These are phyloP conservation scores for Tetramorium bicarinatum DNA, from an alignment of 2,888 invertebrate genomes.

Conservation along the genomic window DNA sequence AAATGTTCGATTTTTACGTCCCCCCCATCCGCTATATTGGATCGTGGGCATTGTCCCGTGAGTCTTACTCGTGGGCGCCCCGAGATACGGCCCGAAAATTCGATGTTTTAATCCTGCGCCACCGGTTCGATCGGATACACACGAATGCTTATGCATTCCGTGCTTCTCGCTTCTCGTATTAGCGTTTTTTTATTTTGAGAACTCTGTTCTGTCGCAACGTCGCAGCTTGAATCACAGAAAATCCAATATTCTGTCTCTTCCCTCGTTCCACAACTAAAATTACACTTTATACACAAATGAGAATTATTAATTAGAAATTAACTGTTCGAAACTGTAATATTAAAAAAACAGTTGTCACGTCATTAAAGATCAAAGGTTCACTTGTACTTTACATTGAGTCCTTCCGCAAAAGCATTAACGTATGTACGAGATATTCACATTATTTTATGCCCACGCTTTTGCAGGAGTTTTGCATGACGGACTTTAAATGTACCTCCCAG, in stretches of 20 bases:
- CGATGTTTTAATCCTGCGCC: conserved; percentile 15
- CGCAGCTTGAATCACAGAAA: background rate
- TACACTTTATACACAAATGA: background rate
- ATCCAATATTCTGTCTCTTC: background rate
- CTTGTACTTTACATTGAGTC: background rate
- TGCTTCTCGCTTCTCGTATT: background rate
- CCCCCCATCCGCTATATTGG: conserved; percentile 11
- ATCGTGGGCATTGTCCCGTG: conserved; percentile 46
- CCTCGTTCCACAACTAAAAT: background rate
- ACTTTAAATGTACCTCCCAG: background rate
- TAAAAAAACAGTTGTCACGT: background rate
- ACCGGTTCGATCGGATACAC: background rate
- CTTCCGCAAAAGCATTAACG: background rate
- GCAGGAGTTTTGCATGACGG: conserved; percentile 1
- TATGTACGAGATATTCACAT: background rate
- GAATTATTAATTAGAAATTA: conserved; percentile 37
- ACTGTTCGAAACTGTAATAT: background rate
- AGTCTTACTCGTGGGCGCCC: background rate
- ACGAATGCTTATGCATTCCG: background rate
- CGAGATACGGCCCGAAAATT: background rate
- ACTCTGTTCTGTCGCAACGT: background rate
- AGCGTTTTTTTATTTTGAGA: background rate
- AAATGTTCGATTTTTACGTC: conserved; percentile 60
- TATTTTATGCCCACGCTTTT: conserved; percentile 11
- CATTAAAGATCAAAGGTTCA: background rate